These are phyloP conservation scores for Hipparchia sbordonii DNA, from an alignment of 2,888 invertebrate genomes.

Conservation along the genomic window DNA sequence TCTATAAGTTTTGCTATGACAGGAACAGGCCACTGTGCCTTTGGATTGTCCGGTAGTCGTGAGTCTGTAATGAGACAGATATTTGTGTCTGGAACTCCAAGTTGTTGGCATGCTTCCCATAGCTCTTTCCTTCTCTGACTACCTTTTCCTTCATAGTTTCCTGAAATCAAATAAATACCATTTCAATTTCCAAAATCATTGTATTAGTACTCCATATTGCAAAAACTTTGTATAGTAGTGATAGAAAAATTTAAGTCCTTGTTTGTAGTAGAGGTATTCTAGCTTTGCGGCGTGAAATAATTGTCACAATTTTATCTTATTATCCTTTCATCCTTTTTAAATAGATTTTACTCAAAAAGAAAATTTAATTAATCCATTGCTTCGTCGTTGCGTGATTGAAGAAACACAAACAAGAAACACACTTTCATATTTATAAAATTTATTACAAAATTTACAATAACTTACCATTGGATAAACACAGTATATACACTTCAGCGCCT, in stretches of 20 bases:
- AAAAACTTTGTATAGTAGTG: too few species aligned
- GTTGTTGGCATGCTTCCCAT: slow-evolving; percentile 88
- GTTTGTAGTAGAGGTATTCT: too few species aligned
- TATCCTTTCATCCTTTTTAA: not conserved
- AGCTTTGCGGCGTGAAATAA: too few species aligned
- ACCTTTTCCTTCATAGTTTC: slow-evolving; percentile 86
- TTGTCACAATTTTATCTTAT: too few species aligned
- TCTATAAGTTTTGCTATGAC: slow-evolving; percentile 72
- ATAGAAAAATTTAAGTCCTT: too few species aligned
- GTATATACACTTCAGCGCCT: slow-evolving; percentile 87
- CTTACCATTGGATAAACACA: slow-evolving; percentile 93
- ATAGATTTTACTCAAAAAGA: too few species aligned
- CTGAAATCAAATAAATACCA: slow-evolving; percentile 59
- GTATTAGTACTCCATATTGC: too few species aligned
- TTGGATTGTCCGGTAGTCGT: slow-evolving; percentile 89
- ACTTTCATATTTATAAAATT: too few species aligned
- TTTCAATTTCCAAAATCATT: too few species aligned
- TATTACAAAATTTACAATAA: not conserved
- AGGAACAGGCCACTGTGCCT: slow-evolving; percentile 87
- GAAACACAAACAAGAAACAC: too few species aligned
- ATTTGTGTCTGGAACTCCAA: slow-evolving; percentile 91
- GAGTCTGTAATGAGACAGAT: slow-evolving; percentile 88
- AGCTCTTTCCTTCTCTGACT: slow-evolving; percentile 88
- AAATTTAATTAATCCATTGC: too few species aligned
- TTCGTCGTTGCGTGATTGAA: too few species aligned